Percentiles rank a stretch among this genome's conserved stretches.
These are phyloP conservation scores for Oopsacas minuta DNA, from an alignment of 37 sponge, comb jelly and placozoan species.

Conservation along the genomic window DNA sequence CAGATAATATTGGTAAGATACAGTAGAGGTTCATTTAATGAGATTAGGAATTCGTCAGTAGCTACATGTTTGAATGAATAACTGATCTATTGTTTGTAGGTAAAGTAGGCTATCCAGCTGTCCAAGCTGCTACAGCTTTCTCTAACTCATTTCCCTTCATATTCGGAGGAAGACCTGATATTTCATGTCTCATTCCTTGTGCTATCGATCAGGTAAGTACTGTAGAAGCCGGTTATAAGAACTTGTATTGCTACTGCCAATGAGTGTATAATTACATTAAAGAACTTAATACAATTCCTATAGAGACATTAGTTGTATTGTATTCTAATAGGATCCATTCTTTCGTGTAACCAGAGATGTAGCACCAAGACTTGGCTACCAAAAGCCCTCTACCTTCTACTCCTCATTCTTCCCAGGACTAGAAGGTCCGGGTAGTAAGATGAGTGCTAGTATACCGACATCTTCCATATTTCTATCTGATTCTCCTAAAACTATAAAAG, in stretches of 20 bases:
- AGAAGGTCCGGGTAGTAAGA: constrained; percentile 93
- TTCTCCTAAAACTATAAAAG: constrained; percentile 64
- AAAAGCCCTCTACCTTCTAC: constrained; percentile 88
- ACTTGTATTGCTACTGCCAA: too few species aligned
- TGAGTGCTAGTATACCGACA: constrained; percentile 89
- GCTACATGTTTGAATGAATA: not conserved
- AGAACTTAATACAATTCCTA: too few species aligned
- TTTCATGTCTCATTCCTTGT: constrained; percentile 91
- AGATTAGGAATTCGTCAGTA: too few species aligned
- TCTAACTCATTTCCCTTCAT: constrained; percentile 85
- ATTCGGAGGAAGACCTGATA: constrained; percentile 77
- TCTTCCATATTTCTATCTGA: constrained; percentile 92
- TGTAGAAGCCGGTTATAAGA: not conserved
- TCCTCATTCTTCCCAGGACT: constrained; percentile 96
- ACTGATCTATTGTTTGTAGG: constrained; percentile 22
- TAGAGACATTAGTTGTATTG: too few species aligned
- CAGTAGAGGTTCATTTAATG: not conserved
- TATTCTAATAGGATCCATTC: constrained; percentile 76
- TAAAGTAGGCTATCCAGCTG: constrained; percentile 87
- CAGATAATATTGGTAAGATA: constrained; percentile 65
- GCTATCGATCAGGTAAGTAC: constrained; percentile 92
- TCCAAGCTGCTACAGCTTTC: constrained; percentile 94
- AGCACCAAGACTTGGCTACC: constrained; percentile 86
- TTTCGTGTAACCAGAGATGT: constrained; percentile 98
- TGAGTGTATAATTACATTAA: not conserved